A percentile compares a stretch with the other conserved stretches of the same genome.
phyloP scores from a whole-genome alignment of 2,797 vertebrate genomes.

The Smutsia temminckii region DNA sequence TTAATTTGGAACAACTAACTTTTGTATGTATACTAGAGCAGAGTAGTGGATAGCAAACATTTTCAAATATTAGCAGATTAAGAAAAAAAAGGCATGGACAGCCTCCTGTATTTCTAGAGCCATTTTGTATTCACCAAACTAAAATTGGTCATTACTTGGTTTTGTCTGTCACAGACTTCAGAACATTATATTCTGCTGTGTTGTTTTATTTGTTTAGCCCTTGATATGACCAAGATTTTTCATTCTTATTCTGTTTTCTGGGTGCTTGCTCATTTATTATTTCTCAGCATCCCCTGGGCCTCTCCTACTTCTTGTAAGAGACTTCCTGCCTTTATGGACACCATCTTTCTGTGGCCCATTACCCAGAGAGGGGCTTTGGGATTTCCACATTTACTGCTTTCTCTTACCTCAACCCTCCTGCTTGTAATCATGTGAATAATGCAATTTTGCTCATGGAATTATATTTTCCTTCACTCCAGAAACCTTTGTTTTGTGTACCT shows the following conservation, averaged over 20 bases:
- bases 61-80: not conserved
- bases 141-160: slow-evolving; percentile 22
- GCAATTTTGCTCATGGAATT: slow-evolving; percentile 63
- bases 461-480: slow-evolving; percentile 70
- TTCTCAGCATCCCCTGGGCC: slow-evolving; percentile 28
- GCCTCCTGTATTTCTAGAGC: not conserved
- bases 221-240: slow-evolving; percentile 45
- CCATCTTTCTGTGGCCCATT: slow-evolving; percentile 66
- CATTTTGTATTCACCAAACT: not conserved
- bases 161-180: slow-evolving; percentile 27
- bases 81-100: not conserved
- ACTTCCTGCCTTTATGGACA: slow-evolving; percentile 59
- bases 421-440: slow-evolving; percentile 61
- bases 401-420: not conserved
- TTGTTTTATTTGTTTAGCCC: slow-evolving; percentile 40
- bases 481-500: slow-evolving; percentile 77
- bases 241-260: slow-evolving; percentile 50
- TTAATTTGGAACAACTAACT: not conserved
- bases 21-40: not conserved
- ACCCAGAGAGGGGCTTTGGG: slow-evolving; percentile 50
- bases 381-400: slow-evolving; percentile 37
- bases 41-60: not conserved
- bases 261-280: slow-evolving; percentile 57
- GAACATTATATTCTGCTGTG: not conserved
- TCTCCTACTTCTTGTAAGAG: not conserved